phyloP scores from a whole-genome alignment of 1,140 invertebrate species.

The Hylyphantes graminicola region DNA sequence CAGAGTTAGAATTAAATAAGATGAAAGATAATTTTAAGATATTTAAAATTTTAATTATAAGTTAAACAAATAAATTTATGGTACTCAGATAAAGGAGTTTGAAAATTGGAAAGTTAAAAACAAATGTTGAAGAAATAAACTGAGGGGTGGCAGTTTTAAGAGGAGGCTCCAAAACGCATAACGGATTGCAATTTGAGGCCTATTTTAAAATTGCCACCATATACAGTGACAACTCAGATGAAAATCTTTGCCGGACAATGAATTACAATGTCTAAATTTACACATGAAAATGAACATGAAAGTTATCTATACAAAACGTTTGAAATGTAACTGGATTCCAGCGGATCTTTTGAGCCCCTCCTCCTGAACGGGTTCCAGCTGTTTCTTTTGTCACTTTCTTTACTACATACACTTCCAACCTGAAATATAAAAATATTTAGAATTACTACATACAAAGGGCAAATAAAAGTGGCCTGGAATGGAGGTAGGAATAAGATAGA shows the following conservation, averaged over 20 bases:
- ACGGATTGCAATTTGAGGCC: too few species aligned
- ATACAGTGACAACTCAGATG: neutral
- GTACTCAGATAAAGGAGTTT: neutral
- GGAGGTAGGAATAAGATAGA: too few species aligned
- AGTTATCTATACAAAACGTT: slow-evolving; percentile 43
- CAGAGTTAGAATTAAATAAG: too few species aligned
- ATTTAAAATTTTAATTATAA: too few species aligned
- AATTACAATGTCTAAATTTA: slow-evolving; percentile 12
- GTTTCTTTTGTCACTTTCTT: slow-evolving; percentile 30
- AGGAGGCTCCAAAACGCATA: too few species aligned
- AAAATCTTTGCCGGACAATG: slow-evolving; percentile 24
- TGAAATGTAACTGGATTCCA: slow-evolving; percentile 51
- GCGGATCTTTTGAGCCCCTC: slow-evolving; percentile 49
- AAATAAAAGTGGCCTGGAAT: too few species aligned
- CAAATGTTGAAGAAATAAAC: too few species aligned
- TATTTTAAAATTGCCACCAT: too few species aligned
- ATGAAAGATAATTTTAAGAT: too few species aligned
- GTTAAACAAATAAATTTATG: neutral
- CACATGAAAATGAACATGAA: neutral
- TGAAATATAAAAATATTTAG: neutral
- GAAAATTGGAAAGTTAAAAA: neutral
- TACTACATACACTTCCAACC: slow-evolving; percentile 48
- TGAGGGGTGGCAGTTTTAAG: too few species aligned
- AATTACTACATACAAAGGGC: too few species aligned
- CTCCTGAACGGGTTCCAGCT: slow-evolving; percentile 56